Percentiles rank a stretch among this genome's conserved stretches.
phyloP scores from a whole-genome alignment of 2,113 vertebrate genomes.

The Eupsittula cactorum region DNA sequence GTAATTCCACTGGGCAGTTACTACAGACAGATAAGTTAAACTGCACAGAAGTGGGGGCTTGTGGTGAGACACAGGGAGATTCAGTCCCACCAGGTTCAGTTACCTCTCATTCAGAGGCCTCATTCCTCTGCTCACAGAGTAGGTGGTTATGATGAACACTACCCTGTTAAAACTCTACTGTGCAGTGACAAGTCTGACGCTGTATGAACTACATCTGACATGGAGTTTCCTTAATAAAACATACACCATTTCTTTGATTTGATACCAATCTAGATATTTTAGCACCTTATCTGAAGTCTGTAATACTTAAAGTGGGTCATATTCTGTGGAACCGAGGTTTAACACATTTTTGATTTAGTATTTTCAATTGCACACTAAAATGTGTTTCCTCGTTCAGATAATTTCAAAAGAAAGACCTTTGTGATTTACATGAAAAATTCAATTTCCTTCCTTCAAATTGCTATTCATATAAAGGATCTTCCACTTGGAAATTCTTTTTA shows the following conservation, averaged over 20 bases:
- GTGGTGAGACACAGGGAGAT: conserved; percentile 16
- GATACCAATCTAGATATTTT: neutral
- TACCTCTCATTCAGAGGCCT: neutral
- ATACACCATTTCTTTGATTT: neutral
- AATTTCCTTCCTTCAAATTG: neutral
- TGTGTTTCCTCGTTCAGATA: neutral
- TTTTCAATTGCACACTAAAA: neutral
- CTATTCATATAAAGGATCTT: neutral
- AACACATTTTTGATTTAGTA: neutral
- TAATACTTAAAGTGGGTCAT: neutral
- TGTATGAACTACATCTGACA: neutral
- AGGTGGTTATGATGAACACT: neutral
- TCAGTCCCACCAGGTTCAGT: conserved; percentile 13
- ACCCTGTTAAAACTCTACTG: conserved; percentile 21
- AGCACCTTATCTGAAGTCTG: neutral
- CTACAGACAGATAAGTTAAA: neutral
- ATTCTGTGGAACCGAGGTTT: neutral
- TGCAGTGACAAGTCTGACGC: neutral
- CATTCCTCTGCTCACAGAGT: neutral
- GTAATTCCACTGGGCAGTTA: neutral
- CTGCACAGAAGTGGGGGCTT: neutral
- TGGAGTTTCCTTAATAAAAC: neutral
- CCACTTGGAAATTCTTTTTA: neutral
- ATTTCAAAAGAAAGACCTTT: neutral
- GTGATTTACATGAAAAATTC: neutral